Evolutionary conservation across 2,113 vertebrate species (phyloP).

Genomic region (Stegastes partitus): DNA sequence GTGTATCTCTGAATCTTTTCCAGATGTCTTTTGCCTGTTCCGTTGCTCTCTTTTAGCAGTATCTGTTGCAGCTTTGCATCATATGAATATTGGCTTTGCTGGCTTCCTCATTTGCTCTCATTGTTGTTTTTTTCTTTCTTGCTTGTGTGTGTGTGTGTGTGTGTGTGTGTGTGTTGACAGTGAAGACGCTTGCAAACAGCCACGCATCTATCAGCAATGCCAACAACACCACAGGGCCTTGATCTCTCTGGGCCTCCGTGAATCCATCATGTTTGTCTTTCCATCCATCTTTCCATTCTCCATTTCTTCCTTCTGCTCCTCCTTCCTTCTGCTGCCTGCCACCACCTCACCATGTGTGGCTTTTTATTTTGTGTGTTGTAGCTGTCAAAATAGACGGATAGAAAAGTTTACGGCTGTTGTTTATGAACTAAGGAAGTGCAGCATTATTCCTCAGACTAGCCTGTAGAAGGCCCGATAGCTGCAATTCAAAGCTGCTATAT

Average conservation of each 20-base stretch:
- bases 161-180: slow-evolving; percentile 81
- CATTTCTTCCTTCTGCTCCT: slow-evolving; percentile 46
- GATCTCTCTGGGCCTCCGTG: slow-evolving; percentile 63
- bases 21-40: neutral
- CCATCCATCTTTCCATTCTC: slow-evolving; percentile 55
- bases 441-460: too few species aligned
- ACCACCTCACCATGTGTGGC: slow-evolving; percentile 39
- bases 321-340: slow-evolving; percentile 31
- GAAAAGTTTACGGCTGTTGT: neutral
- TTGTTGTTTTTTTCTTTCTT: slow-evolving; percentile 66
- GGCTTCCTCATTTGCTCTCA: slow-evolving; percentile 74
- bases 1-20: slow-evolving; percentile 14
- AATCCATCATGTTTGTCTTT: slow-evolving; percentile 69
- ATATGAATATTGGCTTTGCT: slow-evolving; percentile 59
- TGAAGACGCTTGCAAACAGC: slow-evolving; percentile 82
- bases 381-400: slow-evolving; percentile 3
- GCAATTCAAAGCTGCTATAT: too few species aligned
- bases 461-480: too few species aligned
- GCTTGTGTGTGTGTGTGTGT: slow-evolving; percentile 67
- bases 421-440: too few species aligned
- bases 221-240: slow-evolving; percentile 68
- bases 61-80: slow-evolving; percentile 51
- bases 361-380: slow-evolving; percentile 44
- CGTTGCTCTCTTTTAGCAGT: slow-evolving; percentile 21
- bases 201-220: slow-evolving; percentile 74